Base-by-base conservation (phyloP, 2,797 vertebrate genomes). In the Enteromius unitaeniatus region DNA sequence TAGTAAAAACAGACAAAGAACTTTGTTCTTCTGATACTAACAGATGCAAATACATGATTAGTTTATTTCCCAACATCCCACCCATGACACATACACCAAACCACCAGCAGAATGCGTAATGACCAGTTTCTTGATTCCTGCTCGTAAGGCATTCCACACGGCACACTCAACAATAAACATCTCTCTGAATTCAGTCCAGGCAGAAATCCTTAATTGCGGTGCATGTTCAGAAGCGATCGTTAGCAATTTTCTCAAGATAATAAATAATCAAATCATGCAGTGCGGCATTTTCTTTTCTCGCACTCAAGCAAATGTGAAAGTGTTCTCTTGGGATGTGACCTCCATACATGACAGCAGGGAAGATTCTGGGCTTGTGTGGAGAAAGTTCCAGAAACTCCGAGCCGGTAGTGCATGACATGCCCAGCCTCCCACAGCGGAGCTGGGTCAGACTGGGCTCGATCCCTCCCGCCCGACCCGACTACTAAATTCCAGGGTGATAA, bases 401-500 rank as follows among this genome's bases (percentile, higher is more conserved):
- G 68, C 86, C 88, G 81, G 90, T 82, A 86, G 85, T 93, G 90
- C 82, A 65, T 94, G 95, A 92, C 90, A 90, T 91, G 89, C 85
- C 78, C 90, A 88, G 93, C 95, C 94, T 93, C 93, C 89, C 92
- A 93, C 91, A 89, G 91, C 91, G 85, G 83, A 91, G 86, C 84
- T 37, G 86, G 88, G 90, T 92, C 89, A 92, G 87, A 81, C 15
- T 26, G 37, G 73, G 64, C 72, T 60, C 21, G 23, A 65, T 83
- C 67, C 40, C 68, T 70, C 79, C 78, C 79, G 40, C 76, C 65
- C 67, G 81, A 84, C 19, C 79, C 40, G 58, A 80, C 60, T 76
- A 69, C 79, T 77, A 81, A 95, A 95, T 95, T 96, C 95, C 93
- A 91, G 91, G 91, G 91, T 94, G 93, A 94, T 91, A 84, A 82